phyloP scores from a whole-genome alignment of 2,797 vertebrate genomes.

The Cetoscarus ocellatus region DNA sequence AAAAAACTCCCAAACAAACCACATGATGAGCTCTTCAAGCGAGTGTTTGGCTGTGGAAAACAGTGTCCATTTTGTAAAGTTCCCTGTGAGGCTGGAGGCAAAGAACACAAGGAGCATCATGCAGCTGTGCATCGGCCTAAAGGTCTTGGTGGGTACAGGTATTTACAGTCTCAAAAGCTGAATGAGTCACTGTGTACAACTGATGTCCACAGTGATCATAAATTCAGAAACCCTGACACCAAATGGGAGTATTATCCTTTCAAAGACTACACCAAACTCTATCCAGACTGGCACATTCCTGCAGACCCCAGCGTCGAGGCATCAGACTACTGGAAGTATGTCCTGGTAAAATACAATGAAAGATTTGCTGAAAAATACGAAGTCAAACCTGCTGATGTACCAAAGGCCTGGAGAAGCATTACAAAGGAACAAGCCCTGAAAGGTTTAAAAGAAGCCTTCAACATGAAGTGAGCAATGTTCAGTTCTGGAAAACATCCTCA shows the following conservation, averaged over 20 bases:
- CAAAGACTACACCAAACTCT: slow-evolving; percentile 37
- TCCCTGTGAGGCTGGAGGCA: slow-evolving; percentile 76
- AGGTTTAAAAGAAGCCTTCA: slow-evolving; percentile 56
- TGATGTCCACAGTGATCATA: accelerated
- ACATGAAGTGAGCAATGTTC: slow-evolving; percentile 16
- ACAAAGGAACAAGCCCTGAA: slow-evolving; percentile 52
- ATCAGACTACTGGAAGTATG: slow-evolving; percentile 77
- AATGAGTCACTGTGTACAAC: slow-evolving; percentile 53
- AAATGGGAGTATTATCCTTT: accelerated
- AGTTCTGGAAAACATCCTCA: background rate
- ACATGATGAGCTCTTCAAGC: slow-evolving; percentile 59
- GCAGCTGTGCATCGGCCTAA: slow-evolving; percentile 66
- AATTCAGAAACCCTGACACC: accelerated
- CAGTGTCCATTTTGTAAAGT: slow-evolving; percentile 76
- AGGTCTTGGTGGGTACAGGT: background rate
- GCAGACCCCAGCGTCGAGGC: slow-evolving; percentile 54
- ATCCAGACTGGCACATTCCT: slow-evolving; percentile 73
- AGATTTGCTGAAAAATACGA: slow-evolving; percentile 49
- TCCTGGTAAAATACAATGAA: slow-evolving; percentile 63
- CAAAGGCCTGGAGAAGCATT: slow-evolving; percentile 66
- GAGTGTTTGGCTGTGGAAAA: slow-evolving; percentile 63
- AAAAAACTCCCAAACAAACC: slow-evolving; percentile 55
- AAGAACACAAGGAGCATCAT: slow-evolving; percentile 56
- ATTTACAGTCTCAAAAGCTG: accelerated
- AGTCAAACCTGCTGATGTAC: slow-evolving; percentile 59